A percentile compares a stretch with the other conserved stretches of the same genome.
These are phyloP conservation scores for Xenus cinereus DNA, from an alignment of 2,113 vertebrate species.

Conservation along the genomic window DNA sequence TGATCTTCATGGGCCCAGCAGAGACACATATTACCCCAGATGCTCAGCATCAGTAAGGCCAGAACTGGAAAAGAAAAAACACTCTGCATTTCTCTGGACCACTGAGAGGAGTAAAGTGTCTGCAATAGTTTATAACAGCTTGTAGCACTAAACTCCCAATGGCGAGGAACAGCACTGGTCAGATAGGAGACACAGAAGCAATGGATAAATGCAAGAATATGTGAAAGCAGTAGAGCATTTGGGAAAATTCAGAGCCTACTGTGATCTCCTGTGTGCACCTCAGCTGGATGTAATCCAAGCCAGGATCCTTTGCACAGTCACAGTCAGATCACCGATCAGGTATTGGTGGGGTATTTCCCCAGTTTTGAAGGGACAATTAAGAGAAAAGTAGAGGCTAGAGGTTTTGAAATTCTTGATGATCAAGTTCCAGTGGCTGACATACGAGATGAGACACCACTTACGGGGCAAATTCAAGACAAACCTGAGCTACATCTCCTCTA, in stretches of 20 bases:
- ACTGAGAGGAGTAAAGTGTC: background rate
- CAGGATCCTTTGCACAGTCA: background rate
- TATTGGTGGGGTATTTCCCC: background rate
- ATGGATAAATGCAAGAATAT: background rate
- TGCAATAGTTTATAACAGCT: background rate
- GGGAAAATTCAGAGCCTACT: background rate
- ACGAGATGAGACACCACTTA: background rate
- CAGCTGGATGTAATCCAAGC: background rate
- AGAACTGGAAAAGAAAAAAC: background rate
- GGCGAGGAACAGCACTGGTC: background rate
- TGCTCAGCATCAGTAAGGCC: background rate
- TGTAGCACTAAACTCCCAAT: background rate
- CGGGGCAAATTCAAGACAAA: background rate
- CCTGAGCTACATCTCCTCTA: background rate
- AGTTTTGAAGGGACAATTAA: background rate
- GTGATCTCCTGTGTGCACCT: background rate
- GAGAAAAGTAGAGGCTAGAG: background rate
- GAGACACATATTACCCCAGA: background rate
- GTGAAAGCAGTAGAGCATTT: background rate
- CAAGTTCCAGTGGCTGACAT: background rate
- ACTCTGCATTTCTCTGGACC: background rate
- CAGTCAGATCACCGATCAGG: background rate
- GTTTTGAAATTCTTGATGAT: background rate
- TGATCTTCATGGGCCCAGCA: background rate
- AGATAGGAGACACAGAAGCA: background rate